A percentile compares a stretch with the other conserved stretches of the same genome.
Conservation (phyloP, 2,888 invertebrate genomes). For the Amphipoea lucens region DNA sequence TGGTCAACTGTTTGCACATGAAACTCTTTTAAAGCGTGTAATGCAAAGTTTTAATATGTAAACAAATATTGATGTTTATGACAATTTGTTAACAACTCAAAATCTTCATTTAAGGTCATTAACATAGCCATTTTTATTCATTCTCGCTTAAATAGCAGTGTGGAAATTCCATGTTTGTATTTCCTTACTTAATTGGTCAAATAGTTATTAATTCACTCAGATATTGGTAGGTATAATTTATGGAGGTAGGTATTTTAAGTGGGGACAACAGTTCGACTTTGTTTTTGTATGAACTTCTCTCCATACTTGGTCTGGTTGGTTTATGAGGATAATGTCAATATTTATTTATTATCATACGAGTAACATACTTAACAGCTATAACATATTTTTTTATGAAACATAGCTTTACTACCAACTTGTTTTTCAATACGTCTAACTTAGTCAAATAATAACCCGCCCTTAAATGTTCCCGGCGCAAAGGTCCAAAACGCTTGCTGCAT, state of each 20-base stretch:
- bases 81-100: neutral
- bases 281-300: neutral
- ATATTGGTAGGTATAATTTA: neutral
- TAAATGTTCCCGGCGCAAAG: too few relatives aligned
- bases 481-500: too few relatives aligned
- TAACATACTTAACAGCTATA: neutral
- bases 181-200: neutral
- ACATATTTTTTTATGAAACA: neutral
- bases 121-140: neutral
- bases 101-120: neutral
- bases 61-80: neutral
- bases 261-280: too few relatives aligned
- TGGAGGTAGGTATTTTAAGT: neutral
- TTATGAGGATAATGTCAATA: neutral
- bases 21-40: neutral
- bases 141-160: neutral
- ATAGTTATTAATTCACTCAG: neutral
- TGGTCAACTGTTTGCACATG: too few relatives aligned
- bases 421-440: too few relatives aligned
- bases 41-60: neutral
- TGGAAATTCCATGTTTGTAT: constrained; percentile 9
- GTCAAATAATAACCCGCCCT: too few relatives aligned
- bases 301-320: too few relatives aligned
- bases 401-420: too few relatives aligned
- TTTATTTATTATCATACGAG: neutral